Percentiles rank a stretch among this genome's conserved stretches.
Evolutionary conservation across 2,888 invertebrate genomes (phyloP).

Genomic region (Eilema depressum): DNA sequence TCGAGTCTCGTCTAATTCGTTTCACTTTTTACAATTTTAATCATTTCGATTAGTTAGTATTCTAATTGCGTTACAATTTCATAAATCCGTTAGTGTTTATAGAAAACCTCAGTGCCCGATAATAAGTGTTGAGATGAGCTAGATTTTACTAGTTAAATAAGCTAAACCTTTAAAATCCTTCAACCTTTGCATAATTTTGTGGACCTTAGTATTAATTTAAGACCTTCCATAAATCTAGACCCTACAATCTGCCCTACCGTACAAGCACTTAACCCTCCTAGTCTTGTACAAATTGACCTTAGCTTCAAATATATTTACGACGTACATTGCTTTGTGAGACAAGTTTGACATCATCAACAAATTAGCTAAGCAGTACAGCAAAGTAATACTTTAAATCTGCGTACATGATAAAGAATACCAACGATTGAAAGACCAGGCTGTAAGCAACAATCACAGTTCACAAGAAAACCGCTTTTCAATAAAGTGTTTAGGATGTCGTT

Average conservation of each 20-base stretch:
- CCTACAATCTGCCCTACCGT: not conserved
- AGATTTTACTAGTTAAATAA: not conserved
- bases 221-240: not conserved
- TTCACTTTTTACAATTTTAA: too few relatives aligned
- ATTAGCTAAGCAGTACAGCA: not conserved
- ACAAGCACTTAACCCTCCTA: not conserved
- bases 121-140: too few relatives aligned
- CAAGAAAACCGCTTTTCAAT: too few relatives aligned
- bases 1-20: too few relatives aligned
- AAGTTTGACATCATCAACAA: not conserved
- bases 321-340: not conserved
- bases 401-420: not conserved
- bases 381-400: not conserved
- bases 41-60: too few relatives aligned
- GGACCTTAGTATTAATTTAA: not conserved
- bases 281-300: not conserved
- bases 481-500: too few relatives aligned
- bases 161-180: not conserved
- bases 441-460: too few relatives aligned
- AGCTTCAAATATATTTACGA: not conserved
- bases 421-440: too few relatives aligned
- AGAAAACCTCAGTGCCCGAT: too few relatives aligned
- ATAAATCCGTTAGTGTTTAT: too few relatives aligned
- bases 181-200: not conserved
- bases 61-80: too few relatives aligned